Evolutionary conservation across 2,888 invertebrate species (phyloP), one percentile per base, ranked within the genome.

Genomic region (Nesidiocoris tenuis): DNA sequence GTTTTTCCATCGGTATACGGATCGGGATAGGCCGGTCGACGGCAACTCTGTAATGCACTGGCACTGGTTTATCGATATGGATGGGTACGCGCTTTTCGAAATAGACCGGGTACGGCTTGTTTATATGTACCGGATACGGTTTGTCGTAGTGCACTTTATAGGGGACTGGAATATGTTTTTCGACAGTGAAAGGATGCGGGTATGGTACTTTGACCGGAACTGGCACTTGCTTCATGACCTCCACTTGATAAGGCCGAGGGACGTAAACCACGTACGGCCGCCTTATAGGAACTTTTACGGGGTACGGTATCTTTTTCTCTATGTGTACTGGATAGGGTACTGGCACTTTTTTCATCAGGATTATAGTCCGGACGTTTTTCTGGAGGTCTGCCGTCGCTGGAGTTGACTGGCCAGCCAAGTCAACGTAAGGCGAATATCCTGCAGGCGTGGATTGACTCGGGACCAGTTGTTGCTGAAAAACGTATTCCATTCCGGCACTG

Each of bases 221-320:
- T 55, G 88, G 92, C 18, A 80, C 78, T 57, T 80, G 90, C 88
- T 80, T 79, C 74, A 78, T 78, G 17, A 80, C 77, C 64, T 79
- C 76, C 0, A 92, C 90, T 1, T 91, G 89, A 82, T 90, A 89
- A 0, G 92, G 92, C 79, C 90, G 90, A 7, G 91, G 90, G 0
- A 93, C 88, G 1, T 91, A 89, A 80, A 91, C 88, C 0, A 91
- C 90, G 81, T 88, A 89, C 61, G 89, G 86, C 54, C 78, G 25
- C 56, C 77, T 61, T 3, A 80, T 78, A 17, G 79, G 79, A 0
- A 92, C 86, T 55, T 90, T 84, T 79, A 93, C 90, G 81, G 92
- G 89, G 81, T 90, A 90, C 0, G 92, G 89, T 0, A 92, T 87
- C 77, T 91, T 87, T 57, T 77, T 79, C 57, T 78, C 77, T 7